Percentiles rank a stretch among this genome's conserved stretches.
phyloP scores from a whole-genome alignment of 2,888 invertebrate species.

The Syritta pipiens region DNA sequence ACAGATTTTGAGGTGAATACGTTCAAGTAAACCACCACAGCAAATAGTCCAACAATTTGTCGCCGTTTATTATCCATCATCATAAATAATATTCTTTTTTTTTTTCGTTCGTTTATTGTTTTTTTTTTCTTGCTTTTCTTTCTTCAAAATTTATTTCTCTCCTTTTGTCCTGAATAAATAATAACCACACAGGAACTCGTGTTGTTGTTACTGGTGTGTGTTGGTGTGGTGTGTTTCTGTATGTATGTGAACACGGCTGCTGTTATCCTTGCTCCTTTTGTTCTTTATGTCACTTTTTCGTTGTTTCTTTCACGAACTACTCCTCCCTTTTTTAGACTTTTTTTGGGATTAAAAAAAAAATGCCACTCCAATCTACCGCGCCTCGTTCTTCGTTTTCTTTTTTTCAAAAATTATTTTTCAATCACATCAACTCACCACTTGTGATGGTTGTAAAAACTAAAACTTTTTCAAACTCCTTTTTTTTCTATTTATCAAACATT shows the following conservation, averaged over 20 bases:
- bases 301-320: constrained; percentile 57
- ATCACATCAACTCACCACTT: neutral
- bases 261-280: constrained; percentile 65
- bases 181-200: constrained; percentile 34
- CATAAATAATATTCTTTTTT: constrained; percentile 35
- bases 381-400: no score
- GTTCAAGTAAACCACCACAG: constrained; percentile 62
- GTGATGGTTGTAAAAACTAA: neutral
- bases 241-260: constrained; percentile 46
- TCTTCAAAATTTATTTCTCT: constrained; percentile 49
- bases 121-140: constrained; percentile 7
- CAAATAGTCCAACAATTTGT: constrained; percentile 66
- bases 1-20: constrained; percentile 63
- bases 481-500: constrained; percentile 15
- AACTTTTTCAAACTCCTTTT: neutral
- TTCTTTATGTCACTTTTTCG: constrained; percentile 66
- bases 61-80: constrained; percentile 59
- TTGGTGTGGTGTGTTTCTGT: constrained; percentile 27
- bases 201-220: neutral
- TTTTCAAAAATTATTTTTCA: neutral
- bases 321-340: constrained; percentile 57
- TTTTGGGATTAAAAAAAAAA: constrained; percentile 10
- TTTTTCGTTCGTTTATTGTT: constrained; percentile 18
- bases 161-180: constrained; percentile 63
- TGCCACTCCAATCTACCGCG: neutral